phyloP scores from a whole-genome alignment of 2,888 invertebrate genomes.

The Thera britannica region DNA sequence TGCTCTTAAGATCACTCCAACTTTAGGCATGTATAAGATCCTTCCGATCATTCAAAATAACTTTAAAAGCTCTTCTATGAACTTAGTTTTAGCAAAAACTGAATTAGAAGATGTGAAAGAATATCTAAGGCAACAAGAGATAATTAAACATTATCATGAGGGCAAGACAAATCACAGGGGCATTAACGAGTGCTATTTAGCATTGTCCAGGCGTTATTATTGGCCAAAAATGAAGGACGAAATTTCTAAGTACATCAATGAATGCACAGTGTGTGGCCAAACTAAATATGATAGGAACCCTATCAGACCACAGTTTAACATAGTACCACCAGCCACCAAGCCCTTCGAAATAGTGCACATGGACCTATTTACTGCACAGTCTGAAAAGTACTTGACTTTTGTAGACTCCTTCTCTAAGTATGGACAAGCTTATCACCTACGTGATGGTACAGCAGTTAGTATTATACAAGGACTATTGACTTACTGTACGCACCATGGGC shows the following conservation, averaged over 20 bases:
- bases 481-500: slow-evolving; percentile 35
- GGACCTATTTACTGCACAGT: slow-evolving; percentile 37
- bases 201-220: slow-evolving; percentile 11
- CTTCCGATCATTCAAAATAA: slow-evolving; percentile 40
- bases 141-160: slow-evolving; percentile 43
- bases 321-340: slow-evolving; percentile 36
- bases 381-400: slow-evolving; percentile 41
- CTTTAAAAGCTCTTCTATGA: slow-evolving; percentile 43
- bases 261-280: slow-evolving; percentile 37
- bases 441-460: slow-evolving; percentile 36
- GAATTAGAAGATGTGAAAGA: slow-evolving; percentile 43
- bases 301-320: slow-evolving; percentile 27
- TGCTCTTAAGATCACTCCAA: slow-evolving; percentile 37
- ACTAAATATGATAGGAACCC: slow-evolving; percentile 43
- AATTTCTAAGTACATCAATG: slow-evolving; percentile 41
- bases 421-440: slow-evolving; percentile 36
- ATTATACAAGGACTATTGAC: slow-evolving; percentile 35
- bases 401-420: slow-evolving; percentile 38
- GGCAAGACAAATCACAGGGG: slow-evolving; percentile 47
- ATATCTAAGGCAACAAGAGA: slow-evolving; percentile 43
- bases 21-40: slow-evolving; percentile 34
- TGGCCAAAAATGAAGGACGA: slow-evolving; percentile 47
- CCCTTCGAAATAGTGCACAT: slow-evolving; percentile 42
- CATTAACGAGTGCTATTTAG: slow-evolving; percentile 41
- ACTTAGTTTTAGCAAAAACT: slow-evolving; percentile 37